A percentile compares a stretch with the other conserved stretches of the same genome.
These are phyloP conservation scores for Montipora cactus DNA, from an alignment of 64 coral and sea anemone species.

Conservation along the genomic window DNA sequence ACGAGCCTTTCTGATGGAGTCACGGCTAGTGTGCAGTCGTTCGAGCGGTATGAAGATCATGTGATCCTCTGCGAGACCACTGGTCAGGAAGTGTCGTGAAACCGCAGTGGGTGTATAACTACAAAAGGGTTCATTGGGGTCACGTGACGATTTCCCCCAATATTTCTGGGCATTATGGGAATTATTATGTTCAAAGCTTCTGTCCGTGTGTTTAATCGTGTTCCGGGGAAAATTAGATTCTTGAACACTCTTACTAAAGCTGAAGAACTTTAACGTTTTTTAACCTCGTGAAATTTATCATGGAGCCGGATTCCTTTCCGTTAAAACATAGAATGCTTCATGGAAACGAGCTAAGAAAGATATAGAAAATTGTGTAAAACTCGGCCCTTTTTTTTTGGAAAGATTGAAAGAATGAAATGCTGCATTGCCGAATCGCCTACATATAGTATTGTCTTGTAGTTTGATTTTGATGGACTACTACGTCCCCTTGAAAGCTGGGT, in stretches of 20 bases:
- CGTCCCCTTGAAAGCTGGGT: not conserved
- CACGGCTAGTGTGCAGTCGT: too few species aligned
- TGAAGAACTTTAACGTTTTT: not conserved
- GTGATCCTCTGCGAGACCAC: too few species aligned
- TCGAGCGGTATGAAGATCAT: too few species aligned
- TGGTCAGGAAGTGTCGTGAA: too few species aligned
- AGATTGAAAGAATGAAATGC: not conserved
- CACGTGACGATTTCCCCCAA: not conserved
- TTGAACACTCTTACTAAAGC: not conserved
- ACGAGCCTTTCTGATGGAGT: too few species aligned
- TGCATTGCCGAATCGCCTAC: not conserved
- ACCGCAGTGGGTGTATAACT: too few species aligned
- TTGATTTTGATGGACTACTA: not conserved
- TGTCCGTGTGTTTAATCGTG: not conserved
- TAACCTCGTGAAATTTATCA: not conserved
- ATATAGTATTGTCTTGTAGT: not conserved
- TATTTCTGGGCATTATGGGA: not conserved
- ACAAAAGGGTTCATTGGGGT: too few species aligned
- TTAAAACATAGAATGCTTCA: not conserved
- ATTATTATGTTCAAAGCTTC: not conserved
- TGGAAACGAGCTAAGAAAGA: not conserved
- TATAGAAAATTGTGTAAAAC: not conserved
- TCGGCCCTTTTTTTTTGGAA: not conserved
- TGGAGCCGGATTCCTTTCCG: not conserved
- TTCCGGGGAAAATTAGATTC: not conserved